Evolutionary conservation across 2,797 vertebrate species (phyloP).

Genomic region (Holocentrus rufus): DNA sequence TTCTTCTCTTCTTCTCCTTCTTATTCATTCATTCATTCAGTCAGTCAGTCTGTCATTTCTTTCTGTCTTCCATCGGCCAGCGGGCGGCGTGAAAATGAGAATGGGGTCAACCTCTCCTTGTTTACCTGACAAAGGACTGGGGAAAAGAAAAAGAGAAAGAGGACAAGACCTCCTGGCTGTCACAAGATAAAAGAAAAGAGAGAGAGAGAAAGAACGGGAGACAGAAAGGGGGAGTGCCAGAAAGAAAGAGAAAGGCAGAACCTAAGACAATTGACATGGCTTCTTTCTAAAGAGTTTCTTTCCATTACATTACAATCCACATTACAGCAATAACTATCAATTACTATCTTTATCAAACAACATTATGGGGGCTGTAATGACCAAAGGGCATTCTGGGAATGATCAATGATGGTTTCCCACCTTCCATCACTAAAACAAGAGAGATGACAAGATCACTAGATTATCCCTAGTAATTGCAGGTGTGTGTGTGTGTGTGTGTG

Average conservation of each 20-base stretch:
- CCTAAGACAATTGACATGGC: constrained; percentile 68
- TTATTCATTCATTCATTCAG: constrained; percentile 33
- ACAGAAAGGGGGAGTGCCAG: constrained; percentile 7
- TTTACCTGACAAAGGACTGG: constrained; percentile 75
- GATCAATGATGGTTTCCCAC: constrained; percentile 55
- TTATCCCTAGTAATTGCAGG: constrained; percentile 33
- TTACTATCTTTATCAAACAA: constrained; percentile 64
- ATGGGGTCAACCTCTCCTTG: constrained; percentile 71
- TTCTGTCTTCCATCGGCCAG: constrained; percentile 59
- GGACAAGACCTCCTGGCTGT: constrained; percentile 60
- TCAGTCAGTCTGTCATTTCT: constrained; percentile 63
- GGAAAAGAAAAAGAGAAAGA: constrained; percentile 65
- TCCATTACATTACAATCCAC: constrained; percentile 68
- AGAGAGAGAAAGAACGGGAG: neutral
- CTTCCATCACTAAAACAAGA: constrained; percentile 46
- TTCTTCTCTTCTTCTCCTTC: constrained; percentile 35
- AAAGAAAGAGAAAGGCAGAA: constrained; percentile 43
- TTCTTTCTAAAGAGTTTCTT: constrained; percentile 64
- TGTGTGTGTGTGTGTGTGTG: constrained; percentile 2
- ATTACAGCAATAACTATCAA: constrained; percentile 68
- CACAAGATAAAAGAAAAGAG: constrained; percentile 61
- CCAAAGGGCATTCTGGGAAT: constrained; percentile 45
- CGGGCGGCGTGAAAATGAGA: constrained; percentile 70
- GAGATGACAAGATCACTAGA: constrained; percentile 48
- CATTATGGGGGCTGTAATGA: constrained; percentile 51